phyloP scores from a whole-genome alignment of 2,797 vertebrate genomes.

The Acrossocheilus wenchowensis region DNA sequence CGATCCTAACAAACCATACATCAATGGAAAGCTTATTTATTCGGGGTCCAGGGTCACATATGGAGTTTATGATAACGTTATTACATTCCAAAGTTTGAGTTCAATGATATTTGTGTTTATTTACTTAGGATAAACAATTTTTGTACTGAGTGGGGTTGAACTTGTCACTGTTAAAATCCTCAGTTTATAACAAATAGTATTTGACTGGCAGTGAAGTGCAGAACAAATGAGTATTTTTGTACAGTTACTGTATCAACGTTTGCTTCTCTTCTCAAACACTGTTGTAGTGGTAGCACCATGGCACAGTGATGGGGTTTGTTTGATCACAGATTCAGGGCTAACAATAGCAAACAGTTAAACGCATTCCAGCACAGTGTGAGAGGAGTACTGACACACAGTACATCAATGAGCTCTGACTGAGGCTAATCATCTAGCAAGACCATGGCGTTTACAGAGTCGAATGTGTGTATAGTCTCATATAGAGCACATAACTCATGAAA shows the following conservation, averaged over 20 bases:
- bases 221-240: no score
- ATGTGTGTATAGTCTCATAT: background rate
- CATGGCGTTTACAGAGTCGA: background rate
- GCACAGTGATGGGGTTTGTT: background rate
- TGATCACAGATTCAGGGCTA: no score
- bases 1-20: no score
- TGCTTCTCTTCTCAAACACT: background rate
- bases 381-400: background rate
- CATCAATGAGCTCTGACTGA: background rate
- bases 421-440: background rate
- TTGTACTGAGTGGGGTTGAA: background rate
- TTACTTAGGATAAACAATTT: background rate
- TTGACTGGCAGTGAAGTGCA: no score
- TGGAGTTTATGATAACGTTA: background rate
- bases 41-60: background rate
- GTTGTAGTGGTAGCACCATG: no score
- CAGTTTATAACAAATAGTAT: background rate
- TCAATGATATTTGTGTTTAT: background rate
- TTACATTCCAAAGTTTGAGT: background rate
- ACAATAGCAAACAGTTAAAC: background rate
- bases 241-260: background rate
- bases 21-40: no score
- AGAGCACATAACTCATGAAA: background rate
- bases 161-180: background rate
- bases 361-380: background rate